Evolutionary conservation across 2,888 invertebrate genomes (phyloP).

Genomic region (Chrysodeixis includens): DNA sequence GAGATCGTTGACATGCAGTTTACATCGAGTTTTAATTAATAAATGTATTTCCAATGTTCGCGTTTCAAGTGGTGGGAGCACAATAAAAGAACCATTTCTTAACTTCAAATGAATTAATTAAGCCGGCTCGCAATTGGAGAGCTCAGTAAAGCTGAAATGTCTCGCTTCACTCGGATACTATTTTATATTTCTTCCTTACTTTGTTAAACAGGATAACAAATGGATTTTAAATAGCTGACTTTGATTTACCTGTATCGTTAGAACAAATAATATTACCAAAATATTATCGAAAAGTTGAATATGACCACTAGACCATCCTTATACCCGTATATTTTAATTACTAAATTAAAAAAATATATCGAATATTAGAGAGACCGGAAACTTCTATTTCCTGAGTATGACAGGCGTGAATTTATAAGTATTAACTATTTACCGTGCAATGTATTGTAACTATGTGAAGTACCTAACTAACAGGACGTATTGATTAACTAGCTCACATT

Average conservation of each 20-base stretch:
- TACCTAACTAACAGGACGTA: too few species aligned
- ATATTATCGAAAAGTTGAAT: too few species aligned
- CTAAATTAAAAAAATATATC: too few species aligned
- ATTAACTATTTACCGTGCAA: too few species aligned
- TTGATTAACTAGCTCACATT: too few species aligned
- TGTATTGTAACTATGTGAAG: too few species aligned
- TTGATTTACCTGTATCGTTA: neutral
- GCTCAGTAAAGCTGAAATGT: conserved; percentile 65
- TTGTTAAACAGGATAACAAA: neutral
- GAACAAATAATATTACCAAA: neutral
- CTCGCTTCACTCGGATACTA: conserved; percentile 30
- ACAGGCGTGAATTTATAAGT: too few species aligned
- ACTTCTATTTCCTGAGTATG: too few species aligned
- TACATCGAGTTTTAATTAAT: conserved; percentile 72
- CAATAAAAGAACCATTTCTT: conserved; percentile 67
- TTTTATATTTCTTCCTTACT: conserved; percentile 20
- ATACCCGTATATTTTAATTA: too few species aligned
- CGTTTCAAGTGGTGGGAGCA: conserved; percentile 57
- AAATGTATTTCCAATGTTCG: conserved; percentile 66
- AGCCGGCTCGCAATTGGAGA: conserved; percentile 65
- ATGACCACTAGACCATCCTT: too few species aligned
- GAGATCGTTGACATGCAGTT: conserved; percentile 27
- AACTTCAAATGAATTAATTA: conserved; percentile 69
- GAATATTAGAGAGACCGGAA: too few species aligned
- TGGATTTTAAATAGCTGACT: neutral